Evolutionary conservation across 2,113 vertebrate species (phyloP).

Genomic region (Castor canadensis): DNA sequence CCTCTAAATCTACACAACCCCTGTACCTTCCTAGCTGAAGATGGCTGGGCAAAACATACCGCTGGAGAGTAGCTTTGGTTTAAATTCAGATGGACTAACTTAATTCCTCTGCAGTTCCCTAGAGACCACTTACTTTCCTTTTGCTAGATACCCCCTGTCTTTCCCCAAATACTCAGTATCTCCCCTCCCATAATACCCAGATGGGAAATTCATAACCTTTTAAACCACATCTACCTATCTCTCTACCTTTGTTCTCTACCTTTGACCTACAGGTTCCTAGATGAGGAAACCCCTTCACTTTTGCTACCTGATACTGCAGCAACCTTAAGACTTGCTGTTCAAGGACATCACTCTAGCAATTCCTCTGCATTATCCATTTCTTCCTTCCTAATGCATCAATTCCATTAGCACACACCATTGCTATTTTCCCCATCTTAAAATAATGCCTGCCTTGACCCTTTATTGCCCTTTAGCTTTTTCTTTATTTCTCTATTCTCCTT

Average conservation of each 20-base stretch:
- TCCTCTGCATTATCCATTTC: not conserved
- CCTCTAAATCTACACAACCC: not conserved
- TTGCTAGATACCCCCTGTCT: not conserved
- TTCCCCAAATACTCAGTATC: not conserved
- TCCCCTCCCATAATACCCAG: not conserved
- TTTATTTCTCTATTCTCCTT: not conserved
- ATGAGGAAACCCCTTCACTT: not conserved
- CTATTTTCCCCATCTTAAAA: not conserved
- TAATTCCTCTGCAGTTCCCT: not conserved
- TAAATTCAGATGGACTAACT: not conserved
- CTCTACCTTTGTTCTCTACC: not conserved
- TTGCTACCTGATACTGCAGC: not conserved
- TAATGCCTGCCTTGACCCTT: not conserved
- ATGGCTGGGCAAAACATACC: not conserved
- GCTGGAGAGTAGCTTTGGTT: not conserved
- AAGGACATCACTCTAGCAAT: not conserved
- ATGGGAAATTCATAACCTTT: slow-evolving; percentile 10
- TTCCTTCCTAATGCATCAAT: not conserved
- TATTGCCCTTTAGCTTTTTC: not conserved
- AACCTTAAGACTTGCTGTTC: slow-evolving; percentile 28
- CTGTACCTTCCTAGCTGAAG: not conserved
- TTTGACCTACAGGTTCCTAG: not conserved
- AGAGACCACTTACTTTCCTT: not conserved
- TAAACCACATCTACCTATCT: not conserved
- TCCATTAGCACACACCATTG: not conserved